phyloP scores from a whole-genome alignment of 1,140 invertebrate genomes.

The Aphaenogaster ashmeadi region DNA sequence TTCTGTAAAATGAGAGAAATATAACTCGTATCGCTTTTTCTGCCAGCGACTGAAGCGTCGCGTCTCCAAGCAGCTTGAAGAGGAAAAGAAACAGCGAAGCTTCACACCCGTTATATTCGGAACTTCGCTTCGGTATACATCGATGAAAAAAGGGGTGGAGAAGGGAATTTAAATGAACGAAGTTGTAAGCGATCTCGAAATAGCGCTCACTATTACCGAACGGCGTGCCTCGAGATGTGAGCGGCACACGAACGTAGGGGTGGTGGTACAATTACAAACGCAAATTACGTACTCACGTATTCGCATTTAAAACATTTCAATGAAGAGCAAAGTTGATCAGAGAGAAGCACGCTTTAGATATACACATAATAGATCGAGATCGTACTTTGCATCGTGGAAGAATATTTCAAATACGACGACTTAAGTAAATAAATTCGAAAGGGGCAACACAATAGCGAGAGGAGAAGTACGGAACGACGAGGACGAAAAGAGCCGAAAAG shows the following conservation, averaged over 20 bases:
- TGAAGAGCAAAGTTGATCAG: slow-evolving; percentile 18
- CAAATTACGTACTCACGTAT: slow-evolving; percentile 36
- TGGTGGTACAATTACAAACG: background rate
- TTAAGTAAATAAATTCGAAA: slow-evolving; percentile 52
- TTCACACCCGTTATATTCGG: slow-evolving; percentile 1
- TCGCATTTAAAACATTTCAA: slow-evolving; percentile 34
- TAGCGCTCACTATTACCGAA: background rate
- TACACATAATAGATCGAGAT: background rate
- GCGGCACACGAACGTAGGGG: background rate
- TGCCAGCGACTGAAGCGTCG: background rate
- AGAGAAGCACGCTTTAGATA: slow-evolving; percentile 1
- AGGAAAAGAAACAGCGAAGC: background rate
- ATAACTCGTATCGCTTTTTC: slow-evolving; percentile 3
- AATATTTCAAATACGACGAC: slow-evolving; percentile 4
- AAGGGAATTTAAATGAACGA: slow-evolving; percentile 29
- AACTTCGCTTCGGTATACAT: slow-evolving; percentile 2
- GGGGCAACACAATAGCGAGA: background rate
- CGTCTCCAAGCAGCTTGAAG: background rate
- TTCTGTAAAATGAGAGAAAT: background rate
- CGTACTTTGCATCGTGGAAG: background rate
- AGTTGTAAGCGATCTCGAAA: slow-evolving; percentile 40
- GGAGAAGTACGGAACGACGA: background rate
- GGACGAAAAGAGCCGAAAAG: background rate
- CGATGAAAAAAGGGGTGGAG: background rate
- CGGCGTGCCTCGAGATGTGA: background rate